Evolutionary conservation across 2,888 invertebrate species (phyloP).

Genomic region (Drosophila hawaiiensis): DNA sequence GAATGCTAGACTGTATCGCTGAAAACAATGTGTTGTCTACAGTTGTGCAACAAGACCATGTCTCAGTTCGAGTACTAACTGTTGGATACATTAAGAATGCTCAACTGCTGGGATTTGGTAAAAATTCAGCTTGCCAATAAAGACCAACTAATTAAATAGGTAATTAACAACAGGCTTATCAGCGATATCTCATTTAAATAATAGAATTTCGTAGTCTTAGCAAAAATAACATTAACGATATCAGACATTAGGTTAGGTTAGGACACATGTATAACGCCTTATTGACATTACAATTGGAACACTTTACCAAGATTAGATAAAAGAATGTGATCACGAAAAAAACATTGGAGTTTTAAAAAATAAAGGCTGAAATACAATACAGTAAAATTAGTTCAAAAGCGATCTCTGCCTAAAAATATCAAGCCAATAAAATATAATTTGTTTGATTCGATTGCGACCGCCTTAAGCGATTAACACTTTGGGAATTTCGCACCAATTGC

Average conservation of each 20-base stretch:
- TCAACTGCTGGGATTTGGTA: not conserved
- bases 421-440: not conserved
- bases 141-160: not conserved
- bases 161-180: not conserved
- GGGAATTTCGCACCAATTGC: not conserved
- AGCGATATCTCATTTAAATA: not conserved
- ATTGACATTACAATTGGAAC: not conserved
- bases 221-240: not conserved
- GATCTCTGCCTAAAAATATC: not conserved
- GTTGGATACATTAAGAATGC: not conserved
- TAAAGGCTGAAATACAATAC: not conserved
- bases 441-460: not conserved
- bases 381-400: not conserved
- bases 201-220: not conserved
- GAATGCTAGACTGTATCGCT: slow-evolving; percentile 17
- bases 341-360: not conserved
- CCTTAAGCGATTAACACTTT: not conserved
- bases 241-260: slow-evolving; percentile 5
- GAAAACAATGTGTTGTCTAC: not conserved
- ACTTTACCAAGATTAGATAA: not conserved
- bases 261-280: not conserved
- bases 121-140: not conserved
- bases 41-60: slow-evolving; percentile 1
- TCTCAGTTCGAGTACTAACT: not conserved
- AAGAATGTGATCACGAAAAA: not conserved